phyloP scores from a whole-genome alignment of 2,797 vertebrate species.

The Gouania willdenowi region DNA sequence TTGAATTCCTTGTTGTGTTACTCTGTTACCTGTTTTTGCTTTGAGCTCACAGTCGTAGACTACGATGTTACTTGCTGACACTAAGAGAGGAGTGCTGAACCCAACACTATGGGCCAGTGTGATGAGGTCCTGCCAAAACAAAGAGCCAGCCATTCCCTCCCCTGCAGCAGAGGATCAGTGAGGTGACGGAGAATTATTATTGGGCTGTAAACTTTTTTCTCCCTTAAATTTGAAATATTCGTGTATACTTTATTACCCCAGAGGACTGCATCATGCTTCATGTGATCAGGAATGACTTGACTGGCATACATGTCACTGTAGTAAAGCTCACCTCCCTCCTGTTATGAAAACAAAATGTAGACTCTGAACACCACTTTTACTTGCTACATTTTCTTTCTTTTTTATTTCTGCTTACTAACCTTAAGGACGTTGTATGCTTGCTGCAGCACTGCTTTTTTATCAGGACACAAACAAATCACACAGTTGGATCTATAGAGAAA shows the following conservation, averaged over 20 bases:
- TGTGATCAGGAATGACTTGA: constrained; percentile 63
- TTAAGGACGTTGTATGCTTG: constrained; percentile 68
- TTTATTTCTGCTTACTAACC: no score
- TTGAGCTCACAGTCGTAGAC: constrained; percentile 63
- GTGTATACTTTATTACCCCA: constrained; percentile 67
- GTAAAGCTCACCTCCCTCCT: constrained; percentile 77
- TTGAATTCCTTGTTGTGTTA: no score
- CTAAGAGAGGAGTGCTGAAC: constrained; percentile 68
- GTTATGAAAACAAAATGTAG: background rate
- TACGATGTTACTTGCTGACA: constrained; percentile 60
- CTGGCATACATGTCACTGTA: constrained; percentile 78
- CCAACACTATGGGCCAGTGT: constrained; percentile 62
- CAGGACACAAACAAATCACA: constrained; percentile 76
- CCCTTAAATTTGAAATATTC: background rate
- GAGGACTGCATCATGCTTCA: constrained; percentile 68
- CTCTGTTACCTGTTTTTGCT: constrained; percentile 69
- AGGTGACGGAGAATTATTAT: background rate
- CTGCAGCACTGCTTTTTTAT: constrained; percentile 69
- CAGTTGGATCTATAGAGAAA: constrained; percentile 71
- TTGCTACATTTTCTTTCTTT: no score
- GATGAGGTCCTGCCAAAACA: constrained; percentile 73
- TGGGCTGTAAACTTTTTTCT: background rate
- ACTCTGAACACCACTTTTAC: background rate
- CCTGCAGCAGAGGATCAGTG: constrained; percentile 52
- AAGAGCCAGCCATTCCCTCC: constrained; percentile 73